Percentiles rank a stretch among this genome's conserved stretches.
Conservation (phyloP, 1,140 invertebrate species). For the Aphelenchoides fujianensis region DNA sequence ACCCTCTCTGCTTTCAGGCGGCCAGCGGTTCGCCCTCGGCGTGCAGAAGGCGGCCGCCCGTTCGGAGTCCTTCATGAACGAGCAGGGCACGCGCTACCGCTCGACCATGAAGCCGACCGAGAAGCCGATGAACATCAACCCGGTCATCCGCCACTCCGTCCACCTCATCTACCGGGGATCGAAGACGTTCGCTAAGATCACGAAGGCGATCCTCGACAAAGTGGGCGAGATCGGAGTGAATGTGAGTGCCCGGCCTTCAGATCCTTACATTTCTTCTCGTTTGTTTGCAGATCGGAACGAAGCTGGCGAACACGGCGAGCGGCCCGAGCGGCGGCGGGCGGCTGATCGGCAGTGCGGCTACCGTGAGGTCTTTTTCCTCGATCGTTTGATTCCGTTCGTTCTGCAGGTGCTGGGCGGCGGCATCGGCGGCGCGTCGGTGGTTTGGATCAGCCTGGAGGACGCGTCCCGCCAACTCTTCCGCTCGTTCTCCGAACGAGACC, state of each 20-base stretch:
- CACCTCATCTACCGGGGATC: conserved; percentile 37
- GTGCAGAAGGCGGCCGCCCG: conserved; percentile 26
- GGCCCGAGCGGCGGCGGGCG: conserved; percentile 31
- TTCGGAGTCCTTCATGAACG: conserved; percentile 33
- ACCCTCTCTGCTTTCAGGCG: conserved; percentile 27
- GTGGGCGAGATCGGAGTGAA: conserved; percentile 43
- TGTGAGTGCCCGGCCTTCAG: too few relatives aligned
- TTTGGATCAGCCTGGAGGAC: conserved; percentile 47
- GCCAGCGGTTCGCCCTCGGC: conserved; percentile 29
- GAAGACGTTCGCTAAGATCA: conserved; percentile 45
- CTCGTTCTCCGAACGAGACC: conserved; percentile 45
- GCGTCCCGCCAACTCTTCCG: conserved; percentile 37
- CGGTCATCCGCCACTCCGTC: conserved; percentile 38
- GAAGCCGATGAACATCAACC: conserved; percentile 49
- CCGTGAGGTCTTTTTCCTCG: too few relatives aligned
- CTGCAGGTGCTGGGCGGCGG: conserved; percentile 41
- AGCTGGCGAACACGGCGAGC: too few relatives aligned
- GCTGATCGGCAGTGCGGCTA: too few relatives aligned
- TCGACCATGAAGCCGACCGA: conserved; percentile 25
- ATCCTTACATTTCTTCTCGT: too few relatives aligned
- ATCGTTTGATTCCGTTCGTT: background rate
- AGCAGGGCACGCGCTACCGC: conserved; percentile 31
- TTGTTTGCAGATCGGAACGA: too few relatives aligned
- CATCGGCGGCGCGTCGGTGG: conserved; percentile 35
- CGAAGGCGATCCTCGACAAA: conserved; percentile 39